Conservation (phyloP, 2,888 invertebrate genomes). For the Bellardia bayeri region DNA sequence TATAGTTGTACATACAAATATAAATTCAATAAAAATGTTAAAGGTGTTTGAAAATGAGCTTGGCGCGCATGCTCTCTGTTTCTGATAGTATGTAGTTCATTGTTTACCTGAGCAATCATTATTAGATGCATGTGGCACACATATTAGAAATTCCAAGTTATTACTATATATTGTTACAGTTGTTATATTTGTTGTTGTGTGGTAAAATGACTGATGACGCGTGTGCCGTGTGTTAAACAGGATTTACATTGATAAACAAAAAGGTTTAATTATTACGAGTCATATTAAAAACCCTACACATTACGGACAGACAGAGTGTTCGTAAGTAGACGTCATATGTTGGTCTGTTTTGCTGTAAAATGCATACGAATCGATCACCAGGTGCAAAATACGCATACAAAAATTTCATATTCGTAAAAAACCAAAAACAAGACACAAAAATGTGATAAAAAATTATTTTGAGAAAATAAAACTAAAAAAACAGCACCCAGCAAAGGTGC, state of each 20-base stretch:
- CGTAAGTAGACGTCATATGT: conserved; percentile 55
- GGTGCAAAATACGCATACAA: conserved; percentile 79
- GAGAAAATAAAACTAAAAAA: conserved; percentile 42
- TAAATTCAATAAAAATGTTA: conserved; percentile 48
- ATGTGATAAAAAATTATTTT: conserved; percentile 61
- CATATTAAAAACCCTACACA: conserved; percentile 49
- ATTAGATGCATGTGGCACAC: conserved; percentile 23
- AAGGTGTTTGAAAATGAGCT: conserved; percentile 66
- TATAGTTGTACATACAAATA: neutral
- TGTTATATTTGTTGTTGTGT: conserved; percentile 7
- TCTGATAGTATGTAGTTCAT: conserved; percentile 22
- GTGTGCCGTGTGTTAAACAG: conserved; percentile 70
- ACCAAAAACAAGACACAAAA: conserved; percentile 10
- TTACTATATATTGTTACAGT: conserved; percentile 25
- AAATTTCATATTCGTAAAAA: conserved; percentile 66
- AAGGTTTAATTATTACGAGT: conserved; percentile 60
- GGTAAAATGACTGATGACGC: conserved; percentile 70
- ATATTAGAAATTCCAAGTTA: conserved; percentile 33
- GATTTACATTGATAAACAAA: conserved; percentile 67
- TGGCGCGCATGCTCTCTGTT: conserved; percentile 61
- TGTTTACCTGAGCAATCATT: conserved; percentile 48
- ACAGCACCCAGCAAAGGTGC: conserved; percentile 71
- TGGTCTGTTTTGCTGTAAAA: conserved; percentile 61
- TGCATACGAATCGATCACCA: conserved; percentile 79
- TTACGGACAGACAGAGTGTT: neutral